These are phyloP conservation scores for Rostratula benghalensis DNA, from an alignment of 2,113 vertebrate genomes.

Conservation along the genomic window DNA sequence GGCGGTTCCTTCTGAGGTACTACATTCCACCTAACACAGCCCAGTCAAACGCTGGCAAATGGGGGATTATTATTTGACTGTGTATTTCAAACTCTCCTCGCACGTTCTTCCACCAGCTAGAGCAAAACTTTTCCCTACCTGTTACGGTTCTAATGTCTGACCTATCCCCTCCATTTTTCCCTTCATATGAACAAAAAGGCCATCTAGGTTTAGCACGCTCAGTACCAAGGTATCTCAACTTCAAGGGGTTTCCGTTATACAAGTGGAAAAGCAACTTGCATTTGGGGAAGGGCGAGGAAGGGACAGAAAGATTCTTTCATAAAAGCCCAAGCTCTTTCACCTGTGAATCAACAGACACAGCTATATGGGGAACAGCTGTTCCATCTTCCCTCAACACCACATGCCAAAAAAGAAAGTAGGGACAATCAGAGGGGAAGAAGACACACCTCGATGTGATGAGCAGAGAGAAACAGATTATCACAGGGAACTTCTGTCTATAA, in stretches of 20 bases:
- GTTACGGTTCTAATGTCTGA: background rate
- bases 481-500: background rate
- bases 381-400: background rate
- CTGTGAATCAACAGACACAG: background rate
- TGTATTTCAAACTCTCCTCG: background rate
- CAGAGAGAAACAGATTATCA: background rate
- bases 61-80: background rate
- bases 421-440: background rate
- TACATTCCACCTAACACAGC: background rate
- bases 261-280: background rate
- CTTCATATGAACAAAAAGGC: background rate
- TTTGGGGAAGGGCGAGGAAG: background rate
- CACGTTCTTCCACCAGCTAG: background rate
- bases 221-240: background rate
- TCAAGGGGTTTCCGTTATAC: background rate
- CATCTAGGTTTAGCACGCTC: background rate
- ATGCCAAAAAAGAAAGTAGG: background rate
- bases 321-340: background rate
- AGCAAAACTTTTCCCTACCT: background rate
- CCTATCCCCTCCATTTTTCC: background rate
- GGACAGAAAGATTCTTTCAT: background rate
- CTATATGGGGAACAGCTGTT: background rate
- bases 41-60: background rate
- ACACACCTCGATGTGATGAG: background rate
- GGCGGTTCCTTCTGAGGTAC: background rate